phyloP scores from a whole-genome alignment of 2,888 invertebrate species.

The Baccha elongata region DNA sequence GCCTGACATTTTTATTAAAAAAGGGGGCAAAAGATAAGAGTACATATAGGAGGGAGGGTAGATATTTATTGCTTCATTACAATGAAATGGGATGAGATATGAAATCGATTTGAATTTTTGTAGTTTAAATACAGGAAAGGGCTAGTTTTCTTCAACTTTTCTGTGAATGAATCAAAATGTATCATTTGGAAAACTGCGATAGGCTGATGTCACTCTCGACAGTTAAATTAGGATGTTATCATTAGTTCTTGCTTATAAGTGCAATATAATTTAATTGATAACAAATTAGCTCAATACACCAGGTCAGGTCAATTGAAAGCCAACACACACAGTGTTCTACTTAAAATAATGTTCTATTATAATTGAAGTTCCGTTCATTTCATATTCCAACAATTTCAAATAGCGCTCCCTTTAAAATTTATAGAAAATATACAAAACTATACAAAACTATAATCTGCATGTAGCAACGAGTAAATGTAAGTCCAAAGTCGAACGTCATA shows the following conservation, averaged over 20 bases:
- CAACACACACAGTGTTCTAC: constrained; percentile 51
- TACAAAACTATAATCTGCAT: constrained; percentile 21
- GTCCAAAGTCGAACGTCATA: constrained; percentile 68
- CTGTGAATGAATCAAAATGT: too few relatives aligned
- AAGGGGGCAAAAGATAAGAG: constrained; percentile 1
- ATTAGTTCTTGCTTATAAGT: neutral
- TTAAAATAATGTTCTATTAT: constrained; percentile 15
- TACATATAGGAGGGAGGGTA: neutral
- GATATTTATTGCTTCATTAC: constrained; percentile 23
- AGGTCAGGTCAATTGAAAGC: constrained; percentile 38
- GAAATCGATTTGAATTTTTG: constrained; percentile 20
- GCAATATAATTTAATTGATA: constrained; percentile 4
- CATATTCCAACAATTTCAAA: constrained; percentile 25
- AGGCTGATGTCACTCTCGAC: too few relatives aligned
- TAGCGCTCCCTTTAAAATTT: constrained; percentile 8
- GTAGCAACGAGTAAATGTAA: constrained; percentile 17
- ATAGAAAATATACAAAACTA: constrained; percentile 11
- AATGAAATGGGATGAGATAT: constrained; percentile 22
- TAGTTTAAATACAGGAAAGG: neutral
- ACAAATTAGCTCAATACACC: constrained; percentile 38
- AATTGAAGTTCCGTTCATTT: neutral
- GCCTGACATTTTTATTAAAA: constrained; percentile 13
- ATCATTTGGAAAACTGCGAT: too few relatives aligned
- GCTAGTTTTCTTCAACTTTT: neutral
- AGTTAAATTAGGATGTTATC: too few relatives aligned